Conservation (phyloP, 2,888 invertebrate species). For the Saturnia japonica region DNA sequence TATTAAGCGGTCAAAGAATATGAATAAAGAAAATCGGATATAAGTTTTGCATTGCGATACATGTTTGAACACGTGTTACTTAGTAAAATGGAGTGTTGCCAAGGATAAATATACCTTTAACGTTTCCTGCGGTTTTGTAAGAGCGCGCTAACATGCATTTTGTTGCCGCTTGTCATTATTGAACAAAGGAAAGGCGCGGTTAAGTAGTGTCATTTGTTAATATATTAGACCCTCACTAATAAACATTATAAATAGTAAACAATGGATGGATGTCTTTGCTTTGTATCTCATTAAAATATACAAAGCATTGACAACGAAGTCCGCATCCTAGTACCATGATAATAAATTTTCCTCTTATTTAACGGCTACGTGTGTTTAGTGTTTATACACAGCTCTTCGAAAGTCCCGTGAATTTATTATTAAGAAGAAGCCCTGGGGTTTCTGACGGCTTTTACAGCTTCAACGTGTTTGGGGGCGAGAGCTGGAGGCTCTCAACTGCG, state of each 20-base stretch:
- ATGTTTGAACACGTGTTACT: slow-evolving; percentile 22
- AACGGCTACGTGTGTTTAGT: too few species aligned
- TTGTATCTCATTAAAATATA: not conserved
- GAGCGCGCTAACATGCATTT: slow-evolving; percentile 21
- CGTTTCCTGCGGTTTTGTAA: slow-evolving; percentile 19
- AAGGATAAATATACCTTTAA: slow-evolving; percentile 20
- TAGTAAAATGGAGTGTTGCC: slow-evolving; percentile 16
- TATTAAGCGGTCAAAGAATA: slow-evolving; percentile 42
- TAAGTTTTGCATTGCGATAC: slow-evolving; percentile 20
- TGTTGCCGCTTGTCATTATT: slow-evolving; percentile 12
- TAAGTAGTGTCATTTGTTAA: slow-evolving; percentile 5
- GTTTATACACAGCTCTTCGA: too few species aligned
- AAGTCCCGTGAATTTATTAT: too few species aligned
- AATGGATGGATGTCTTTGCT: not conserved
- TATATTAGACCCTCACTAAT: not conserved
- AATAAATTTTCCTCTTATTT: too few species aligned
- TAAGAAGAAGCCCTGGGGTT: too few species aligned
- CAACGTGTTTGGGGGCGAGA: too few species aligned
- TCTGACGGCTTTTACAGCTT: too few species aligned
- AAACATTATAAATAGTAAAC: not conserved
- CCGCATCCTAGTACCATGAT: too few species aligned
- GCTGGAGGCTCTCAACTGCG: too few species aligned
- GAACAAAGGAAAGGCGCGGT: not conserved
- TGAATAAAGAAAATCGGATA: slow-evolving; percentile 24
- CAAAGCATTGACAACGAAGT: not conserved